Base-by-base conservation (phyloP, 2,888 invertebrate species). In the Steromphala cineraria region DNA sequence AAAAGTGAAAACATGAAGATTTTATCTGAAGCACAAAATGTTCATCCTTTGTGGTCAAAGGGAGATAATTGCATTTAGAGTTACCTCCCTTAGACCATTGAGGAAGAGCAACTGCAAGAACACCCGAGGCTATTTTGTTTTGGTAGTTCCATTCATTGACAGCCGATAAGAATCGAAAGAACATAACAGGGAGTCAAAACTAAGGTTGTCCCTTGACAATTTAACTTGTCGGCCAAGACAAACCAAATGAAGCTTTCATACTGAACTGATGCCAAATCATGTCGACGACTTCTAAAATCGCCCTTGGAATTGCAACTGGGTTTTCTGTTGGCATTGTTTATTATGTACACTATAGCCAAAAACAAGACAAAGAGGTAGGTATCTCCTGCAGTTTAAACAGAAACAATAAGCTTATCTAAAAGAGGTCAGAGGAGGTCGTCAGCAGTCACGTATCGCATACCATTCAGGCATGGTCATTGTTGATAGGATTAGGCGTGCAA, bases 341-440 rank as follows among this genome's bases (percentile, higher is more conserved):
- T 19, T 90, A 89, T 75, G 89, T 90, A 1, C 87, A 89, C 75
- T 76, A 80, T 21, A 85, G 84, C 53, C 89, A 89, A 55, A 81
- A 85, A 36, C 62, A 81, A 31, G 89, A 89, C 53, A 77, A 85
- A 83, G 82, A 84, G 82, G 89, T 90, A 82, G 83, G 82, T 19
- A 2, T 36, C 31, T 5, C 21, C 10, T 52, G 53, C 31, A 24
- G 71, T 5, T n/a, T 28, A 19, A 24, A 7, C 5, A n/a, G 4
- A n/a, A 56, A 21, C 21, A 56, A 56, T 56, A 55, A n/a, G 5
- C 56, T 4, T 24, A 46, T 46, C 10, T 46, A 5, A 46, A 2
- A 56, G 19, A 21, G 56, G 19, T 56, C 56, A 19, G 56, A 10
- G 24, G 19, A n/a, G 7, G 1, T 56, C 7, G 56, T 3, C 56